Conservation (phyloP, 2,113 vertebrate species). For the Pseudorasbora parva region DNA sequence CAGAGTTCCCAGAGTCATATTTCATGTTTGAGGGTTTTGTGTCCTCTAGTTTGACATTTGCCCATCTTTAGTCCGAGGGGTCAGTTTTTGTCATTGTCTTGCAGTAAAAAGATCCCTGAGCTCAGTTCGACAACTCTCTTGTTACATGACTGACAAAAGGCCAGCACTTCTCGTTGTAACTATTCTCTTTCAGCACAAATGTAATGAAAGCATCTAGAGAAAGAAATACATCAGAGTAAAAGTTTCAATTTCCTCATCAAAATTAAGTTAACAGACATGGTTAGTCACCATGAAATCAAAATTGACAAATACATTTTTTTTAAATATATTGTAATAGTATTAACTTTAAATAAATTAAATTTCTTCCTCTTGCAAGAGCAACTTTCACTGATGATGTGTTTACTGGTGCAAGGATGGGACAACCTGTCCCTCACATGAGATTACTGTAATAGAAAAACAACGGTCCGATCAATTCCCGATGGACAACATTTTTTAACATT, state of each 20-base stretch:
- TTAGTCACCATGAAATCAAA: too few relatives aligned
- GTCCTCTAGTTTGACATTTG: slow-evolving; percentile 11
- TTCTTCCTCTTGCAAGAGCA: too few relatives aligned
- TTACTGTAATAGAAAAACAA: too few relatives aligned
- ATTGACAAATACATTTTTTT: too few relatives aligned
- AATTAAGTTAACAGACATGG: background rate
- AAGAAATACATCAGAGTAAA: background rate
- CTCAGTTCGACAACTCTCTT: slow-evolving; percentile 15
- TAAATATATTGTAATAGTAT: too few relatives aligned
- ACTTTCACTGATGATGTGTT: too few relatives aligned
- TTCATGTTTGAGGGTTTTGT: slow-evolving; percentile 19
- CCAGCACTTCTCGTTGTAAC: background rate
- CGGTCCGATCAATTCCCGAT: too few relatives aligned
- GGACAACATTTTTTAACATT: too few relatives aligned
- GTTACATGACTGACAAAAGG: slow-evolving; percentile 35
- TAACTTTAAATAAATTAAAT: too few relatives aligned
- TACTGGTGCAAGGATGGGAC: too few relatives aligned
- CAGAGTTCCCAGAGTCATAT: background rate
- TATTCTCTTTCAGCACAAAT: background rate
- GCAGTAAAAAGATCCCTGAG: slow-evolving; percentile 48
- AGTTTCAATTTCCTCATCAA: background rate
- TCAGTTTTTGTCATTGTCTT: slow-evolving; percentile 25
- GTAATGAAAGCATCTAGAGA: background rate
- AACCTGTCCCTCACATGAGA: too few relatives aligned
- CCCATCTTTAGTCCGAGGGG: background rate